phyloP scores from a whole-genome alignment of 2,797 vertebrate genomes.

The Bryconaethiops microstoma region DNA sequence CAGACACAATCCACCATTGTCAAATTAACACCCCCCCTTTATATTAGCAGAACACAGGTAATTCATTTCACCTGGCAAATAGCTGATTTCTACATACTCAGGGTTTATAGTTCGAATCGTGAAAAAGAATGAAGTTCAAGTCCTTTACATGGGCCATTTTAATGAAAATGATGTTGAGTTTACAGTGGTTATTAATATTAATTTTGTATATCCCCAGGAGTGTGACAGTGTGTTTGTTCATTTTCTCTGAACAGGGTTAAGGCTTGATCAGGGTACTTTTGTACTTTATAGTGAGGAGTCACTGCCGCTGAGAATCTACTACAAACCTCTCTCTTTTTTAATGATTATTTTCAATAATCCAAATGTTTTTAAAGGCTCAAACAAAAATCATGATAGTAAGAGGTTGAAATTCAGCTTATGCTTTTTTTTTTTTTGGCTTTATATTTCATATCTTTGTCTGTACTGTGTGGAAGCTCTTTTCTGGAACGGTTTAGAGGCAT shows the following conservation, averaged over 20 bases:
- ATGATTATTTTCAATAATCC: neutral
- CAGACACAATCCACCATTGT: neutral
- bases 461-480: constrained; percentile 60
- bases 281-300: constrained; percentile 9
- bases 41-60: constrained; percentile 13
- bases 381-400: neutral
- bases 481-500: constrained; percentile 60
- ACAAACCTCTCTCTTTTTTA: constrained; percentile 1
- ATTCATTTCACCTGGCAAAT: neutral
- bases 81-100: constrained; percentile 33
- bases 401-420: too few species aligned
- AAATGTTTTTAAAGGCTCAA: neutral
- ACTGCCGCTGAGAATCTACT: constrained; percentile 14
- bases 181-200: neutral
- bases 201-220: neutral
- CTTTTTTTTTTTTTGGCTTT: too few species aligned
- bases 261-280: constrained; percentile 38
- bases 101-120: constrained; percentile 31
- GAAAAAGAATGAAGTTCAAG: constrained; percentile 28
- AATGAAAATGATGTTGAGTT: constrained; percentile 6
- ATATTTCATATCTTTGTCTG: constrained; percentile 29
- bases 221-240: constrained; percentile 10
- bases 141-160: constrained; percentile 19
- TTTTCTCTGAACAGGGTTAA: constrained; percentile 20
- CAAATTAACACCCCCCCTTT: neutral